Percentiles rank a stretch among this genome's conserved stretches.
Evolutionary conservation across 2,113 vertebrate species (phyloP).

Genomic region (Odontophorus gujanensis): DNA sequence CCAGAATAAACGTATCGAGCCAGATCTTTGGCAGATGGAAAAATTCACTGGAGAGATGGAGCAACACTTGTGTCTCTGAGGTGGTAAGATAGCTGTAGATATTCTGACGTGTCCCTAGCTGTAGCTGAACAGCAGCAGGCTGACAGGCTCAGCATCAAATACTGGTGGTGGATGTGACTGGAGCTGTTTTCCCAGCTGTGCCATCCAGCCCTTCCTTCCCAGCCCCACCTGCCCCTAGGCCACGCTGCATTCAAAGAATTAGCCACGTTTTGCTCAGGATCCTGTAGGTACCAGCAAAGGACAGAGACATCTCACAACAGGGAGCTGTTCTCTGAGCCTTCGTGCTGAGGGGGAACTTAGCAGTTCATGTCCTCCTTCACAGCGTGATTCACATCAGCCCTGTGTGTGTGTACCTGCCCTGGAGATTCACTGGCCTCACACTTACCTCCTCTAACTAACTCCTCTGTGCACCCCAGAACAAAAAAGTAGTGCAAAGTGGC

Average conservation of each 20-base stretch:
- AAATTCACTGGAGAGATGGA: background rate
- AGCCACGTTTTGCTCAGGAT: background rate
- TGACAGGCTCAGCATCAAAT: background rate
- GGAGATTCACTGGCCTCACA: background rate
- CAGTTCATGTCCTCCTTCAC: background rate
- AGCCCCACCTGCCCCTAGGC: background rate
- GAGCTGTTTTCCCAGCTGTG: background rate
- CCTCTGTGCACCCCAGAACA: background rate
- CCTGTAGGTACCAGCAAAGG: background rate
- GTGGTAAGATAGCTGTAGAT: background rate
- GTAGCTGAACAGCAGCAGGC: background rate
- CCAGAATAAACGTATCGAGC: background rate
- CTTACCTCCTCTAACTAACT: conserved; percentile 7
- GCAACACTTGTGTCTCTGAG: fast-evolving
- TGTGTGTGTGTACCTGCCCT: background rate
- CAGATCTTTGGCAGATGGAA: background rate
- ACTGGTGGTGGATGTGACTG: background rate
- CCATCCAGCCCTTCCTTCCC: background rate
- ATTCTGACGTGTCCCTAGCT: background rate
- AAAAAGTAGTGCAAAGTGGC: background rate
- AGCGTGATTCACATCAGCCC: background rate
- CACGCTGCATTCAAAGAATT: background rate
- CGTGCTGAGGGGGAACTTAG: background rate
- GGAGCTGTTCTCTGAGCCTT: background rate
- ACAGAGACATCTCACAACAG: background rate